Conservation (phyloP, 2,888 invertebrate genomes). For the Thymelicus acteon region DNA sequence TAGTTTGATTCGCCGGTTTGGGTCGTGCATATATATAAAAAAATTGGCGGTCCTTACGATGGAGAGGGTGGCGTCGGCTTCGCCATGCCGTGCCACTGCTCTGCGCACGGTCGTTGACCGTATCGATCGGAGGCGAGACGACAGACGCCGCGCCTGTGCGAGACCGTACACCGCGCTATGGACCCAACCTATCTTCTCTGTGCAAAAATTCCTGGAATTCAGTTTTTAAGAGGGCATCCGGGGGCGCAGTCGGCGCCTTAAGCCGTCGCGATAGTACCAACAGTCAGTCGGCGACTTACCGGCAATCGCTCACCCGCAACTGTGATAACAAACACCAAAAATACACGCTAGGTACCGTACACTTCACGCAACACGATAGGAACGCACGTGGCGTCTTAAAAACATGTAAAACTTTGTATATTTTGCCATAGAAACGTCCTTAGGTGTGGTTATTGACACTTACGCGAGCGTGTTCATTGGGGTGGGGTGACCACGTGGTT, state of each 20-base stretch:
- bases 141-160: slow-evolving; percentile 58
- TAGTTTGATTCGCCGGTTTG: not conserved
- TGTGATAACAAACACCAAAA: slow-evolving; percentile 66
- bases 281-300: slow-evolving; percentile 46
- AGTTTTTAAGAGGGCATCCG: slow-evolving; percentile 71
- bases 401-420: slow-evolving; percentile 42
- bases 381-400: slow-evolving; percentile 26
- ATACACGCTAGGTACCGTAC: slow-evolving; percentile 46
- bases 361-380: slow-evolving; percentile 19
- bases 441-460: slow-evolving; percentile 64
- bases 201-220: slow-evolving; percentile 60
- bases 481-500: slow-evolving; percentile 56
- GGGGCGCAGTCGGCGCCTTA: slow-evolving; percentile 68
- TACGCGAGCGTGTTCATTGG: slow-evolving; percentile 49
- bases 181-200: slow-evolving; percentile 59
- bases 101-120: slow-evolving; percentile 72
- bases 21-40: slow-evolving; percentile 4
- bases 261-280: slow-evolving; percentile 55
- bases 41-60: slow-evolving; percentile 21
- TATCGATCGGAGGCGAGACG: slow-evolving; percentile 63
- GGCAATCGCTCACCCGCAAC: slow-evolving; percentile 50
- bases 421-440: slow-evolving; percentile 44
- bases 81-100: slow-evolving; percentile 49
- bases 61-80: slow-evolving; percentile 42
- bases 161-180: slow-evolving; percentile 58